Conservation (phyloP, 2,113 vertebrate genomes). For the Phrynosoma blainvillii region DNA sequence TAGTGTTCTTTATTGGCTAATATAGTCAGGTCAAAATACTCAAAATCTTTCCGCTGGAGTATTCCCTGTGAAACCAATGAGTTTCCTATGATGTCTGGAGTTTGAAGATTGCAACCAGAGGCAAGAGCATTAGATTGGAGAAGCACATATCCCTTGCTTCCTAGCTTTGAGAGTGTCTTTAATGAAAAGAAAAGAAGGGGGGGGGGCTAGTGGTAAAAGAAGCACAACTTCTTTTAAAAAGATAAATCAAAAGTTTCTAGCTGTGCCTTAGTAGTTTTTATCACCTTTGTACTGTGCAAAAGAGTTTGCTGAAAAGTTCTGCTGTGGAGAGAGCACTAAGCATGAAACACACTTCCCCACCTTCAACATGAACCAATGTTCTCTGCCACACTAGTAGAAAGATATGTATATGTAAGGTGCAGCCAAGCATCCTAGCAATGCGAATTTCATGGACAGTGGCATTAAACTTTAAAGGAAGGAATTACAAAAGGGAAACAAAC, state of each 20-base stretch:
- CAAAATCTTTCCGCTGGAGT: conserved; percentile 14
- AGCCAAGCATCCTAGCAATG: conserved; percentile 14
- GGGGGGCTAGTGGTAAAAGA: conserved; percentile 5
- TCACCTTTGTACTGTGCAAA: conserved; percentile 13
- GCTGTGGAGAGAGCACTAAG: background rate
- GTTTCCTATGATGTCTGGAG: conserved; percentile 30
- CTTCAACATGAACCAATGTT: background rate
- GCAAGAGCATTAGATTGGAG: conserved; percentile 23
- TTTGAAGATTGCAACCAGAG: conserved; percentile 35
- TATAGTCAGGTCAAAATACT: conserved; percentile 28
- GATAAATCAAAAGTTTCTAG: background rate
- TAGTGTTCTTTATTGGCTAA: conserved; percentile 7
- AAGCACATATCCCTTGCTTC: conserved; percentile 14
- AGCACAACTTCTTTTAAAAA: conserved; percentile 3
- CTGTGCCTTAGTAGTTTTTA: conserved; percentile 31
- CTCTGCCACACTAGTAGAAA: background rate
- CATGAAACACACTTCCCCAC: background rate
- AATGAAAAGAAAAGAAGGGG: conserved; percentile 25
- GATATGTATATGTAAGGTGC: background rate
- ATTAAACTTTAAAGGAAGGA: conserved; percentile 5
- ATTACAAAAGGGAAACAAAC: background rate
- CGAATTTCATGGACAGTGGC: background rate
- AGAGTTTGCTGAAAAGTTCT: conserved; percentile 28
- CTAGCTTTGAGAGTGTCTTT: background rate
- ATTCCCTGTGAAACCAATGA: conserved; percentile 30